phyloP scores from a whole-genome alignment of 2,113 vertebrate species.

The Trinectes maculatus region DNA sequence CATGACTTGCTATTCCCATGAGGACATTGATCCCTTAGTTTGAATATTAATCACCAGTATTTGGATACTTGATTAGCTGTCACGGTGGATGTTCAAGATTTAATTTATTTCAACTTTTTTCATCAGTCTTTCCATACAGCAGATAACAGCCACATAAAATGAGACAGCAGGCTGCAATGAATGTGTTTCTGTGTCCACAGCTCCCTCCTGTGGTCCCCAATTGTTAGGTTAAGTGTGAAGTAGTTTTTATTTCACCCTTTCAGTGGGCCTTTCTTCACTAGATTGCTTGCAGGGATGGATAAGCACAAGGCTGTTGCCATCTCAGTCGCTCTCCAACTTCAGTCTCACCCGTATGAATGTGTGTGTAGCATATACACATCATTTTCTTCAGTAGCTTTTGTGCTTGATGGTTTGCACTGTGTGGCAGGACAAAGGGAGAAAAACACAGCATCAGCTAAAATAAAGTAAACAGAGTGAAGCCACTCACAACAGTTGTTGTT shows the following conservation, averaged over 20 bases:
- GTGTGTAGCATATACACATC: background rate
- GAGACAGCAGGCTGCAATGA: slow-evolving; percentile 42
- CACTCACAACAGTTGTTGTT: slow-evolving; percentile 25
- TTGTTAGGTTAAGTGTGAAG: background rate
- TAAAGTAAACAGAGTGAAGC: slow-evolving; percentile 18
- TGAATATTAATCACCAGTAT: slow-evolving; percentile 36
- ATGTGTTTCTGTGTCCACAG: slow-evolving; percentile 50
- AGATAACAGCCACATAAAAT: slow-evolving; percentile 1
- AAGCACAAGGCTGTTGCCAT: slow-evolving; percentile 23
- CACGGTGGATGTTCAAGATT: slow-evolving; percentile 12
- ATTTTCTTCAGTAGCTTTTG: background rate
- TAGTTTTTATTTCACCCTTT: background rate
- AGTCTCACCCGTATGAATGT: background rate
- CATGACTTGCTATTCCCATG: slow-evolving; percentile 1
- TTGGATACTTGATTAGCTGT: slow-evolving; percentile 24
- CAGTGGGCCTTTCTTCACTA: background rate
- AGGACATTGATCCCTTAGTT: slow-evolving; percentile 3
- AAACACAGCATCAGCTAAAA: background rate
- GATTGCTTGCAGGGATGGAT: slow-evolving; percentile 18
- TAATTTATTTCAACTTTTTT: slow-evolving; percentile 46
- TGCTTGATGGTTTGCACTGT: background rate
- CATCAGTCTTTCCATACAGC: slow-evolving; percentile 6
- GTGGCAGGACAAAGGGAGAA: slow-evolving; percentile 1
- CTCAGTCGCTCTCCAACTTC: background rate
- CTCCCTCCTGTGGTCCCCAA: slow-evolving; percentile 17